Percentiles rank a stretch among this genome's conserved stretches.
These are phyloP conservation scores for Caerostris darwini DNA, from an alignment of 1,140 invertebrate species.

Conservation along the genomic window DNA sequence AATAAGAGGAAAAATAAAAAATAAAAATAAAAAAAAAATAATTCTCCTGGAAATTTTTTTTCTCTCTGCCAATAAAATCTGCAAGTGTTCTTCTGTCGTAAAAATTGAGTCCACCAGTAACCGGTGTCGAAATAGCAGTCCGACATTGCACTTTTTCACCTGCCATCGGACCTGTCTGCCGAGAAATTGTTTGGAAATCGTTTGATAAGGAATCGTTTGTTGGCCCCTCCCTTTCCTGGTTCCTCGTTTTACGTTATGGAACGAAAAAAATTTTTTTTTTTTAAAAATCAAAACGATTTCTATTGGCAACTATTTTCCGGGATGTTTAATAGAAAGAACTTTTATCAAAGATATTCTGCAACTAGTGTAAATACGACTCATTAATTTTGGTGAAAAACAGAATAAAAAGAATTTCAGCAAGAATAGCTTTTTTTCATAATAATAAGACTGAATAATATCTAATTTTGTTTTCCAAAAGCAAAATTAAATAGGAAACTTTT, in stretches of 20 bases:
- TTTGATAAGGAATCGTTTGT: constrained; percentile 16
- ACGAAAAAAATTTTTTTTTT: not conserved
- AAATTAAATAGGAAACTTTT: too few species aligned
- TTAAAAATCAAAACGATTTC: not conserved
- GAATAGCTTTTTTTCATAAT: too few species aligned
- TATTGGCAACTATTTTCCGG: not conserved
- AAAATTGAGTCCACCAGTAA: constrained; percentile 1
- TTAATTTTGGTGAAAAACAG: too few species aligned
- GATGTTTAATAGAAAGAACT: not conserved
- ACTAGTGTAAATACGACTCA: too few species aligned
- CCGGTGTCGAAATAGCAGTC: not conserved
- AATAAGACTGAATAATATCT: too few species aligned
- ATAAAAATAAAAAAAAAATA: not conserved
- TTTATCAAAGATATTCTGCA: too few species aligned
- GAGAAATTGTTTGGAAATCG: constrained; percentile 51
- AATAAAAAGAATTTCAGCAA: too few species aligned
- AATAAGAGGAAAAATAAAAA: not conserved
- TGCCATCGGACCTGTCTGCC: not conserved
- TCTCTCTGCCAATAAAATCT: constrained; percentile 18
- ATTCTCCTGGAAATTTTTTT: not conserved
- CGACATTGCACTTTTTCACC: not conserved
- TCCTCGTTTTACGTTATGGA: not conserved
- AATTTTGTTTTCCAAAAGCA: too few species aligned
- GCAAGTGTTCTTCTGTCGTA: constrained; percentile 30
- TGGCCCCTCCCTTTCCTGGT: not conserved